A percentile compares a stretch with the other conserved stretches of the same genome.
These are phyloP conservation scores for Mico argentatus DNA, from an alignment of 2,797 vertebrate genomes.

Conservation along the genomic window DNA sequence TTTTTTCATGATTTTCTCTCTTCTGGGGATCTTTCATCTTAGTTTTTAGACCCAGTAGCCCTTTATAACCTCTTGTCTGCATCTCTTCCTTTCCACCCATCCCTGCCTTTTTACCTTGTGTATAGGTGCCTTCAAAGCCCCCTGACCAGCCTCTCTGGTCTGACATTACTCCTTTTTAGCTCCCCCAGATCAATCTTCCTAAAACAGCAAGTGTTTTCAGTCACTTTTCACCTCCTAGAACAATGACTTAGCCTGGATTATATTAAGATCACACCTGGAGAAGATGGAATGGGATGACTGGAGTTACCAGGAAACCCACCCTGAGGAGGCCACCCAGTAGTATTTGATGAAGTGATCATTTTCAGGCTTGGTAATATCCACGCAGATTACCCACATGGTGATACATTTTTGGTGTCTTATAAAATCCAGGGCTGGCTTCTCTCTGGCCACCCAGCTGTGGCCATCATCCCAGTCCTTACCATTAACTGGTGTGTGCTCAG, in stretches of 20 bases:
- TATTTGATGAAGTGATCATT: neutral
- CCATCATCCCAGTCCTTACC: neutral
- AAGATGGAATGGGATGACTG: neutral
- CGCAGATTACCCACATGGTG: neutral
- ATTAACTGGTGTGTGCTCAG: neutral
- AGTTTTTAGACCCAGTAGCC: neutral
- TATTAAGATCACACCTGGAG: neutral
- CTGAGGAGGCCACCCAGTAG: neutral
- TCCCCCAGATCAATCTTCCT: neutral
- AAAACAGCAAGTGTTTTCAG: neutral
- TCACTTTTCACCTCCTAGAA: neutral
- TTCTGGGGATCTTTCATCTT: neutral
- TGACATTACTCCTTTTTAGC: neutral
- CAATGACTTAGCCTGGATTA: neutral
- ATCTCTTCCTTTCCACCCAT: neutral
- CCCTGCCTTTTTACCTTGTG: neutral
- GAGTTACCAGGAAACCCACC: neutral
- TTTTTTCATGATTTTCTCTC: conserved; percentile 27
- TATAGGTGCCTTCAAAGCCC: neutral
- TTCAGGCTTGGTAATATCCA: neutral
- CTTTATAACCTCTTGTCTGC: neutral
- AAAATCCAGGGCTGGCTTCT: neutral
- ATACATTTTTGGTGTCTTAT: neutral
- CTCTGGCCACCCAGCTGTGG: neutral
- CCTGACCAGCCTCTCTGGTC: neutral